Base-by-base conservation (phyloP, 2,113 vertebrate genomes). In the Parotia lawesii region DNA sequence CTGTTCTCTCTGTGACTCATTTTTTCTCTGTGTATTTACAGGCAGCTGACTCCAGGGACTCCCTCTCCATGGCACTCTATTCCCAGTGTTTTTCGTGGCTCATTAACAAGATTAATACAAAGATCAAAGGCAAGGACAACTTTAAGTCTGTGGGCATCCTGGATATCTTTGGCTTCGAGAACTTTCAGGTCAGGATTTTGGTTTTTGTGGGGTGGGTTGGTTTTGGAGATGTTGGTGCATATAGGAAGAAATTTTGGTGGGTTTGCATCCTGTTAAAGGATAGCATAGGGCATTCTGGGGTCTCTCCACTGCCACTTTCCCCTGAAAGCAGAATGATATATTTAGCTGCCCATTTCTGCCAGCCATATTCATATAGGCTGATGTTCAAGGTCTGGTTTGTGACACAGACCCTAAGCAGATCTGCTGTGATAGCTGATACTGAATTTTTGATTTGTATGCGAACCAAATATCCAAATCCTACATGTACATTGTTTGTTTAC, bases 81-180 rank as follows among this genome's bases (percentile, higher is more conserved):
- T 98, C 99, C 37, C 98, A 99, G 92, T 99, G 99, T 94, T 99
- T 99, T 94, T 99, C 99, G 19, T 99, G 99, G 99, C 98, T 99
- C 95, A 99, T 99, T 95, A 97, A 96, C 77, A 98, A 98, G 94
- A 99, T 99, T 95, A 99, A 99, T 88, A 98, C 97, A 69, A 99
- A 98, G 93, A 97, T 99, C 95, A 98, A 98, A 93, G 98, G 99
- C 89, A 99, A 98, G 79, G 98, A 99, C 96, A 99, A 99, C 97
- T 99, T 99, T 75, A 99, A 99, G 91, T 99, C 99, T 90, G 98
- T 99, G n/a, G 98, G 99, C 77, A 99, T 99, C 96, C 97, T 99
- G 37, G 99, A 99, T 97, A 99, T 99, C 92, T 99, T 99, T 42
- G 99, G 99, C 87, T 99, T 99, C 37, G 99, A 99, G 95, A 99